Conservation (phyloP, 2,113 vertebrate species). For the Atherinomorus stipes region DNA sequence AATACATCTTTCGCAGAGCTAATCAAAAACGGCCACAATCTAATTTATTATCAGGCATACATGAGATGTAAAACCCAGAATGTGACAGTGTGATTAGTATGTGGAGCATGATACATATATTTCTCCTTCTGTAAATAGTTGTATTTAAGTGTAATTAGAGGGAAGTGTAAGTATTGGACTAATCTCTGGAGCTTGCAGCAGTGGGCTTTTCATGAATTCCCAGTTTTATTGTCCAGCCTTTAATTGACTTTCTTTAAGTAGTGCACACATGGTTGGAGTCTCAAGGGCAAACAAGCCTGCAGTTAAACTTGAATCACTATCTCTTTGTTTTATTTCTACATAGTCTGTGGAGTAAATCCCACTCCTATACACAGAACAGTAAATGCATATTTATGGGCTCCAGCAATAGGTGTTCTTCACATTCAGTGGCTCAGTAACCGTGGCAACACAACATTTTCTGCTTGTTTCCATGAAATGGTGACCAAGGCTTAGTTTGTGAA, state of each 20-base stretch:
- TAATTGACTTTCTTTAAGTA: constrained; percentile 54
- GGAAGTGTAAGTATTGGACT: constrained; percentile 30
- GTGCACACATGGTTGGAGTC: constrained; percentile 32
- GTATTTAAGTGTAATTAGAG: constrained; percentile 26
- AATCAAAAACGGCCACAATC: not conserved
- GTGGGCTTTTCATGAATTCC: constrained; percentile 36
- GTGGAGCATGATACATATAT: constrained; percentile 6
- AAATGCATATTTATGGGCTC: constrained; percentile 51
- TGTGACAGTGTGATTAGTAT: not conserved
- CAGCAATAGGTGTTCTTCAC: constrained; percentile 26
- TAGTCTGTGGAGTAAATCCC: constrained; percentile 27
- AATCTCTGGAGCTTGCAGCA: constrained; percentile 4
- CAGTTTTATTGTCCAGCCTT: constrained; percentile 28
- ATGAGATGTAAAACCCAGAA: constrained; percentile 1
- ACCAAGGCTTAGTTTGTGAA: constrained; percentile 24
- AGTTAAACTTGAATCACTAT: constrained; percentile 34
- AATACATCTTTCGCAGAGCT: not conserved
- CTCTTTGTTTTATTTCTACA: constrained; percentile 17
- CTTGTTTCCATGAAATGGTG: constrained; percentile 37
- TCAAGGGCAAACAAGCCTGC: constrained; percentile 17
- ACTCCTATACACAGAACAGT: constrained; percentile 20
- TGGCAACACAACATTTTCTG: constrained; percentile 58
- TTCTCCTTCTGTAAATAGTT: constrained; percentile 26
- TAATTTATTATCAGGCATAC: not conserved
- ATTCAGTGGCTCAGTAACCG: constrained; percentile 55